Conservation (phyloP, 2,113 vertebrate species). For the Calidris pygmaea region DNA sequence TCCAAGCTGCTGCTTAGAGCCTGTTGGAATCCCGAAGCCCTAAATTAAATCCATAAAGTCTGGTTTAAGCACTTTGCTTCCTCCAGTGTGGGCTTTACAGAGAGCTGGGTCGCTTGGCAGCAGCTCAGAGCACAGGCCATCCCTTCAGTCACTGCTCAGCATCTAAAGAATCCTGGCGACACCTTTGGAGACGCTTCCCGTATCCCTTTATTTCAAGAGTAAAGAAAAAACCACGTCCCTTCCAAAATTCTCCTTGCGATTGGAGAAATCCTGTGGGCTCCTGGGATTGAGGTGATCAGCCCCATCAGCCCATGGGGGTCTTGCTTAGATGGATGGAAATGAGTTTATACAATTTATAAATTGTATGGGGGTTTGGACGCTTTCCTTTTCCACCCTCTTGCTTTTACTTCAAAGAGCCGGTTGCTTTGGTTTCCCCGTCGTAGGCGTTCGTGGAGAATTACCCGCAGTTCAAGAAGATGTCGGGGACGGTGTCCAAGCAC, state of each 20-base stretch:
- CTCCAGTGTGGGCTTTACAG: not conserved
- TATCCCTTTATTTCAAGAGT: not conserved
- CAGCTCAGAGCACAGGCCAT: not conserved
- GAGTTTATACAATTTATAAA: accelerated
- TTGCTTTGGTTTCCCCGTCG: not conserved
- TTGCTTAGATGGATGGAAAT: not conserved
- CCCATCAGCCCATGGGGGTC: not conserved
- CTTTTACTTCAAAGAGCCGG: not conserved
- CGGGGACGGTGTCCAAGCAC: conserved; percentile 93
- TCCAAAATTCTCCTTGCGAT: not conserved
- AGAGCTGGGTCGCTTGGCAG: not conserved
- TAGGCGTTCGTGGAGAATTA: conserved; percentile 98
- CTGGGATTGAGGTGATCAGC: not conserved
- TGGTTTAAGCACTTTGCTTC: not conserved
- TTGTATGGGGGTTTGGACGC: not conserved
- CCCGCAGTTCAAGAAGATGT: conserved; percentile 99
- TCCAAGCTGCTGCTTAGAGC: not conserved
- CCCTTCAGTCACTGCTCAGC: not conserved
- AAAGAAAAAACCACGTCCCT: not conserved
- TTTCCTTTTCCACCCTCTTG: not conserved
- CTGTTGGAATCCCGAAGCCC: not conserved
- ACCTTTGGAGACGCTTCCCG: not conserved
- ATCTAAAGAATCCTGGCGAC: not conserved
- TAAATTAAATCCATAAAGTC: accelerated
- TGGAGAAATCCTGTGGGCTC: not conserved